phyloP scores from a whole-genome alignment of 1,140 invertebrate genomes.

The Hormaphis cornu region DNA sequence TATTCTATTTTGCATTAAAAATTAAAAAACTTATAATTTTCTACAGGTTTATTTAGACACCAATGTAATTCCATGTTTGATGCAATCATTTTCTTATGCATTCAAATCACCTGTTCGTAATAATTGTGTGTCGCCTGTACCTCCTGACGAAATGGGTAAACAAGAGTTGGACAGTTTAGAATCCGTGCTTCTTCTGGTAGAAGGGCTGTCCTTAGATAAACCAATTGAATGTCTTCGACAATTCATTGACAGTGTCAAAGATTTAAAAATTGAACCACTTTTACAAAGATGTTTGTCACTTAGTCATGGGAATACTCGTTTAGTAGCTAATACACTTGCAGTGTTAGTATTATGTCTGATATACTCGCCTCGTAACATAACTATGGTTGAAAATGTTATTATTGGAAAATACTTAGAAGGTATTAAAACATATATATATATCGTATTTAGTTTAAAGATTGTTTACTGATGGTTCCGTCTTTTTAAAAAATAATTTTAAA shows the following conservation, averaged over 20 bases:
- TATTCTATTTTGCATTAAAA: no score
- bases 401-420: slow-evolving; percentile 7
- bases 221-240: slow-evolving; percentile 14
- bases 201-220: slow-evolving; percentile 22
- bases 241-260: background rate
- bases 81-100: slow-evolving; percentile 15
- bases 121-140: slow-evolving; percentile 22
- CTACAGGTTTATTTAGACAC: slow-evolving; percentile 13
- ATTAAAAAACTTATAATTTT: background rate
- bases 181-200: slow-evolving; percentile 4
- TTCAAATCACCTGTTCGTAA: slow-evolving; percentile 4
- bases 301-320: slow-evolving; percentile 4
- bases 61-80: slow-evolving; percentile 9
- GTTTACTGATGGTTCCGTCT: no score
- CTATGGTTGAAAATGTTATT: background rate
- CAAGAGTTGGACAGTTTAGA: slow-evolving; percentile 14
- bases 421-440: background rate
- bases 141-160: background rate
- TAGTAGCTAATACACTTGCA: slow-evolving; percentile 11
- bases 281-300: slow-evolving; percentile 11
- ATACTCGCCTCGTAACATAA: background rate
- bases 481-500: no score
- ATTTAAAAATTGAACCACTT: background rate
- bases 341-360: slow-evolving; percentile 17
- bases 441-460: no score